Evolutionary conservation across 2,113 vertebrate genomes (phyloP).

Genomic region (Tylochromis polylepis): DNA sequence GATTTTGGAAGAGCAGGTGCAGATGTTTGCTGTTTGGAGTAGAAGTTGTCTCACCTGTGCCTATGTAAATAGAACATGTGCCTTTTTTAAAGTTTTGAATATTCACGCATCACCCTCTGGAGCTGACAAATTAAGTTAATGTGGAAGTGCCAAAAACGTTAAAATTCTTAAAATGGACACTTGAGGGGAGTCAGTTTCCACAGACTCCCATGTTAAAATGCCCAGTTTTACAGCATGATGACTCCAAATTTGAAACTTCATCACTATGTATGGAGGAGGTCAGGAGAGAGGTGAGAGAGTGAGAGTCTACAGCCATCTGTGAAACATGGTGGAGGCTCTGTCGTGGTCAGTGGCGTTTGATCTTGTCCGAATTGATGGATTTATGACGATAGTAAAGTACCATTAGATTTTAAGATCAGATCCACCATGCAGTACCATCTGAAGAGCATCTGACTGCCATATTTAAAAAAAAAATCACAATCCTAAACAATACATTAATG

Average conservation of each 20-base stretch:
- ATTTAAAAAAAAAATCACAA: no score
- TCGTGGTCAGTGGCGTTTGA: not conserved
- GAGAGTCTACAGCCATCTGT: not conserved
- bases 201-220: not conserved
- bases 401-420: not conserved
- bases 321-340: not conserved
- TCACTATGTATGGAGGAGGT: not conserved
- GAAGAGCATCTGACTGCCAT: not conserved
- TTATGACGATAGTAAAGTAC: not conserved
- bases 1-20: constrained; percentile 21
- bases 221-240: not conserved
- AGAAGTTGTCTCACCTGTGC: not conserved
- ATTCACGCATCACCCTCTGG: accelerated
- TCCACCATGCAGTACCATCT: not conserved
- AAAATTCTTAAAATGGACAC: not conserved
- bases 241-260: not conserved
- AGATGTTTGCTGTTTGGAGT: constrained; percentile 12
- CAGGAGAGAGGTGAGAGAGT: not conserved
- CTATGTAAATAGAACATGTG: not conserved
- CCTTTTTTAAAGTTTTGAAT: not conserved
- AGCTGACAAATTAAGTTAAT: not conserved
- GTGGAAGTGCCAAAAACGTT: not conserved
- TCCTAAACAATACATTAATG: not conserved
- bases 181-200: not conserved
- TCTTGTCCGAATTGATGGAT: no score